Evolutionary conservation across 1,140 invertebrate species (phyloP).

Genomic region (Mactra quadrangularis): DNA sequence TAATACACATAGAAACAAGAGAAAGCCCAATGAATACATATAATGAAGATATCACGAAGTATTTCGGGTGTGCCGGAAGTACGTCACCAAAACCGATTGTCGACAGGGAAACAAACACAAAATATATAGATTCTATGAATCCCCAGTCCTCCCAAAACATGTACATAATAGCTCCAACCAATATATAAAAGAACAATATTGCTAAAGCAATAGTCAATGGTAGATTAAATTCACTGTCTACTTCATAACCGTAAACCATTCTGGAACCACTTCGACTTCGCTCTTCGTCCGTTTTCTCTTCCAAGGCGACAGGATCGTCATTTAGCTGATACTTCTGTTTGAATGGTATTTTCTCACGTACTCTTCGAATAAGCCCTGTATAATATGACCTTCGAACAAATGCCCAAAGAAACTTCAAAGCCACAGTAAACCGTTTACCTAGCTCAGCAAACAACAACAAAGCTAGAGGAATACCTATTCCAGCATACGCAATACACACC

Average conservation of each 20-base stretch:
- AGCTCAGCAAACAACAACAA: constrained; percentile 85
- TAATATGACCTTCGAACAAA: constrained; percentile 63
- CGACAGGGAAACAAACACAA: constrained; percentile 93
- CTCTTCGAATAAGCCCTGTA: constrained; percentile 22
- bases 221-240: constrained; percentile 97
- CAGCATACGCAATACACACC: constrained; percentile 95
- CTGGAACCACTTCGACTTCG: constrained; percentile 33
- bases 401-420: constrained; percentile 71
- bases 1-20: constrained; percentile 96
- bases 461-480: constrained; percentile 97
- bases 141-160: constrained; percentile 89
- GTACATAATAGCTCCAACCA: constrained; percentile 91
- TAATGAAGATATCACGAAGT: constrained; percentile 95
- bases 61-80: constrained; percentile 93
- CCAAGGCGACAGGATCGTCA: background rate
- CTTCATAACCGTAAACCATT: constrained; percentile 52
- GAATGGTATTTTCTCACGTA: constrained; percentile 17
- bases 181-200: constrained; percentile 92
- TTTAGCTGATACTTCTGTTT: constrained; percentile 27
- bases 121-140: constrained; percentile 96
- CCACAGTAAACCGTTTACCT: constrained; percentile 76
- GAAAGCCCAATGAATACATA: constrained; percentile 97
- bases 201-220: constrained; percentile 93
- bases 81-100: constrained; percentile 92
- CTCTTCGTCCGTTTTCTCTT: constrained; percentile 18